Conservation (phyloP, 2,797 vertebrate genomes). For the Cyclura pinguis region DNA sequence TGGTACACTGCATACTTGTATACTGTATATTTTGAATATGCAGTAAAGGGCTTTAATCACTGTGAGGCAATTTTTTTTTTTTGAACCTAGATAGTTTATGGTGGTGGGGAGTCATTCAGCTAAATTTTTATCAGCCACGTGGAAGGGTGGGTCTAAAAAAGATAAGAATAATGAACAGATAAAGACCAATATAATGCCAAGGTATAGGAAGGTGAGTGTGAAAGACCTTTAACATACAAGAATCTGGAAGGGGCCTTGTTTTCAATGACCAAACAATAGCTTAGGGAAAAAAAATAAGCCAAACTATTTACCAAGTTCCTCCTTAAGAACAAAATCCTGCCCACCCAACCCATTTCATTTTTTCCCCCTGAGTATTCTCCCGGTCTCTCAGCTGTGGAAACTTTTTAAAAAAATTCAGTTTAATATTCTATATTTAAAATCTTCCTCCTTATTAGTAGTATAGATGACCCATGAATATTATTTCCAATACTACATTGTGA, state of each 20-base stretch:
- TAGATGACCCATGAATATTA: neutral
- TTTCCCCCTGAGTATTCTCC: neutral
- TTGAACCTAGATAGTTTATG: neutral
- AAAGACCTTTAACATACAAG: neutral
- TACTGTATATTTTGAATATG: too few species aligned
- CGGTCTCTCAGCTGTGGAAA: neutral
- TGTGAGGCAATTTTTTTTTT: too few species aligned
- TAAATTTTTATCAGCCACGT: too few species aligned
- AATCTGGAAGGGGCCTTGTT: neutral
- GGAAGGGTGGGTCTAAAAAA: neutral
- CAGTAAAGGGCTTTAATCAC: too few species aligned
- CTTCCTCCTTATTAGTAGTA: neutral
- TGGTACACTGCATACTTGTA: neutral
- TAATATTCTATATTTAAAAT: neutral
- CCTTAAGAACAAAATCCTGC: neutral
- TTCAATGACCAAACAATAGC: neutral
- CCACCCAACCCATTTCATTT: too few species aligned
- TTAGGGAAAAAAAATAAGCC: neutral
- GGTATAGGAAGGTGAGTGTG: neutral
- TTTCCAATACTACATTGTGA: neutral
- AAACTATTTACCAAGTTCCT: neutral
- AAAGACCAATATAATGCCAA: neutral
- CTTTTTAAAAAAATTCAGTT: neutral
- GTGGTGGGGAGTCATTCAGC: neutral
- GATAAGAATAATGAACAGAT: neutral